Evolutionary conservation across 2,888 invertebrate genomes (phyloP).

Genomic region (Salpingus planirostris): DNA sequence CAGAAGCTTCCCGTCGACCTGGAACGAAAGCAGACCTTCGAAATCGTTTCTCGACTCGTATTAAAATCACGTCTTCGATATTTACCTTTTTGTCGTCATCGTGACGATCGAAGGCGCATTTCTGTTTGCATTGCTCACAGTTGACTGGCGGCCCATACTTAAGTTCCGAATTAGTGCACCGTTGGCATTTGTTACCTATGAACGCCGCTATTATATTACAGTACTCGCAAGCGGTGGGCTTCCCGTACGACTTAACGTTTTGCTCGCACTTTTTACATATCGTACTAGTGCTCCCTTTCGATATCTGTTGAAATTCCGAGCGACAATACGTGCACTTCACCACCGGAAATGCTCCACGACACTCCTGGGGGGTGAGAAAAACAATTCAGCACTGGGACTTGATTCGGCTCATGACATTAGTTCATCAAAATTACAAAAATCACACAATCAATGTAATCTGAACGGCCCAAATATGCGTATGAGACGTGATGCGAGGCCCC

Average conservation of each 20-base stretch:
- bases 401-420: too few species aligned
- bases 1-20: conserved; percentile 90
- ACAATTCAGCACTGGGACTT: too few species aligned
- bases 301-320: conserved; percentile 91
- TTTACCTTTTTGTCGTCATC: conserved; percentile 43
- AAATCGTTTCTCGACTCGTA: neutral
- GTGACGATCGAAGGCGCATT: conserved; percentile 89
- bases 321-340: conserved; percentile 96
- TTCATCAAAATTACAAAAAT: conserved; percentile 3
- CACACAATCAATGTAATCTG: too few species aligned
- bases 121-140: conserved; percentile 96
- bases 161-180: conserved; percentile 89
- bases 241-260: conserved; percentile 87
- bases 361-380: conserved; percentile 78
- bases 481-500: too few species aligned
- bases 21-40: conserved; percentile 25
- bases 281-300: conserved; percentile 78
- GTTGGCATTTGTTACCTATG: conserved; percentile 64
- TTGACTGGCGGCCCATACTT: conserved; percentile 89
- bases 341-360: conserved; percentile 85
- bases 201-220: conserved; percentile 64
- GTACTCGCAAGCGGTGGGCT: conserved; percentile 70
- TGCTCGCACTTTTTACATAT: conserved; percentile 93
- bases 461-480: too few species aligned
- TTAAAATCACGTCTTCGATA: conserved; percentile 9